Evolutionary conservation across 2,113 vertebrate species (phyloP), one percentile per base, ranked within the genome.

Genomic region (Trinectes maculatus): DNA sequence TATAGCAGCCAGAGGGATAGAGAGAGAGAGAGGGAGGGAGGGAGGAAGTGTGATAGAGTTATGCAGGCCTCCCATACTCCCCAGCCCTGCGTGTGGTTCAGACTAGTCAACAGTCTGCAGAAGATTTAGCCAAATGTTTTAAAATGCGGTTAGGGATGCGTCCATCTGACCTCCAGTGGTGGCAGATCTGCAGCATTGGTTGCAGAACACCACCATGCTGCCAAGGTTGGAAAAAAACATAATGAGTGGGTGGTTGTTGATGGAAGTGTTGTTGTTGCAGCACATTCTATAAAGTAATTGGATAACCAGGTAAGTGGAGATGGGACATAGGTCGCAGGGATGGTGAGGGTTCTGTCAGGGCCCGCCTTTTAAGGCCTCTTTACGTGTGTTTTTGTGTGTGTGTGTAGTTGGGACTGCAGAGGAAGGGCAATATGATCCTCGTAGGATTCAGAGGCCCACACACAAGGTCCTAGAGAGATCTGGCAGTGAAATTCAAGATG

Each of bases 401-500:
- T 52, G 72, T 82, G 68, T 60, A 28, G 58, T 74, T 68, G 74
- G 74, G 84, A 86, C 64, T 90, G 81, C 82, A 82, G 79, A 79
- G 79, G 76, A 85, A 88, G 84, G 77, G 90, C 88, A 91, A 92
- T 88, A 87, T 87, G 87, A 91, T 91, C 86, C 87, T 84, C 73
- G 55, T 77, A 75, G 82, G 82, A 89, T 87, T 87, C 77, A 80
- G 87, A 83, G 88, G 89, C 84, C 89, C 86, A 86, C 87, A 91
- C 86, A 87, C 79, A 89, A 86, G 80, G 85, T 88, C 66, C 65
- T 68, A 71, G 72, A 85, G 73, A 85, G 84, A 85, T 80, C 85
- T 86, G 80, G 84, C 83, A 87, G 77, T 91, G 89, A 92, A 93
- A 93, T 89, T 80, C 77, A 90, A 92, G 85, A 90, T 90, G 86